Base-by-base conservation (phyloP, 2,888 invertebrate species). In the Lumbricus terrestris region DNA sequence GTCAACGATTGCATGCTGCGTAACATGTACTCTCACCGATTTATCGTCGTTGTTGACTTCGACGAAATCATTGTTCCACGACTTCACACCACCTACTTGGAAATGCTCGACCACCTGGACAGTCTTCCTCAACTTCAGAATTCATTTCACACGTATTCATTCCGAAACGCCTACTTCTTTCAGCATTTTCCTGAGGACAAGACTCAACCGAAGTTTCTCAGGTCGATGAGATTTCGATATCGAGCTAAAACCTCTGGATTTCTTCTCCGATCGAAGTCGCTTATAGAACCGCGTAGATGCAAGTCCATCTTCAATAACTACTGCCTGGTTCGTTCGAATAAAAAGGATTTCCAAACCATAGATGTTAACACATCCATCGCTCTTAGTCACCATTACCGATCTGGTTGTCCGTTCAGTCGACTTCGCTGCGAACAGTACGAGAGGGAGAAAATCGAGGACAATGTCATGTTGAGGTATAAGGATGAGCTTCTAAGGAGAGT, bases 1-100 rank as follows among this genome's bases (percentile, higher is more conserved):
- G 85, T 92, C 33, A 92, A 92, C 88, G 92, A 92, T 90, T 92
- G 92, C 82, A 90, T 92, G 92, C 34, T 91, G 82, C 88, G 91
- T 13, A 90, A 92, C 89, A 90, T 91, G 89, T 92, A 91, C 88
- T 38, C 90, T 13, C 37, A 85, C 15, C 85, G 35, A 35, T 37
- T 85, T 34, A 37, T 88, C 35, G 54, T 90, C 33, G 35, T 90
- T 18, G 40, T 88, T 16, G 90, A 90, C 69, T 90, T 90, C 54
- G 90, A 90, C 88, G 90, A 90, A 88, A n/a, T 90, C 29, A 90
- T 90, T 38, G 38, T 90, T 90, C 88, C 92, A 8, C 83, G 85
- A 37, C 33, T 40, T 23, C 88, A 90, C 38, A 18, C 37, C 33
- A 91, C 89, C 38, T 92, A 92, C 83, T 18, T 88, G 23, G 88